Evolutionary conservation across 2,888 invertebrate genomes (phyloP).

Genomic region (Ichneumoninae sp.): DNA sequence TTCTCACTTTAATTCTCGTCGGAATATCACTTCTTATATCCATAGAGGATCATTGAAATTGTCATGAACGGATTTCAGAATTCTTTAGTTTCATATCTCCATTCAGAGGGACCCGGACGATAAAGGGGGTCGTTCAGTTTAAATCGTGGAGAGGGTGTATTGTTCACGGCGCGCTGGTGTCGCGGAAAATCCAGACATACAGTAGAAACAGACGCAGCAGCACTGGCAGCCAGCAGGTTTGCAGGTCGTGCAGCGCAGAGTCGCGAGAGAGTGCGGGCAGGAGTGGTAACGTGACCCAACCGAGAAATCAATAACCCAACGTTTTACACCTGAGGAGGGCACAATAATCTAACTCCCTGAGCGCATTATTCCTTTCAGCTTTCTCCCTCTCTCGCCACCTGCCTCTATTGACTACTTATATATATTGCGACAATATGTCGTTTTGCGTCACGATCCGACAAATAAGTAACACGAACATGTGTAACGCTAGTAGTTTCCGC

Average conservation of each 20-base stretch:
- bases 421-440: conserved; percentile 32
- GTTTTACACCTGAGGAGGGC: conserved; percentile 72
- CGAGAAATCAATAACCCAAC: conserved; percentile 75
- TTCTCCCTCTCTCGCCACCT: background rate
- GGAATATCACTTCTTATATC: background rate
- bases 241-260: conserved; percentile 64
- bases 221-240: conserved; percentile 60
- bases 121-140: conserved; percentile 12
- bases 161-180: conserved; percentile 16
- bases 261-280: conserved; percentile 38
- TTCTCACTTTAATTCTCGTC: background rate
- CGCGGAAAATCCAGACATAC: conserved; percentile 38
- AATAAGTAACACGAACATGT: conserved; percentile 32
- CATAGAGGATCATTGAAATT: conserved; percentile 3
- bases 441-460: conserved; percentile 18
- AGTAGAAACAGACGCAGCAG: conserved; percentile 5
- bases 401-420: background rate
- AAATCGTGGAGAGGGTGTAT: conserved; percentile 17
- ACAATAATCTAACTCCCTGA: conserved; percentile 67
- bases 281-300: conserved; percentile 73
- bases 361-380: conserved; percentile 60
- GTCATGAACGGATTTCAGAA: conserved; percentile 20
- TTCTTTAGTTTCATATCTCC: background rate
- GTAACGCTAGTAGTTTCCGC: background rate
- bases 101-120: conserved; percentile 13